Percentiles rank a stretch among this genome's conserved stretches.
Conservation (phyloP, 2,797 vertebrate species). For the Bothrops alternatus region DNA sequence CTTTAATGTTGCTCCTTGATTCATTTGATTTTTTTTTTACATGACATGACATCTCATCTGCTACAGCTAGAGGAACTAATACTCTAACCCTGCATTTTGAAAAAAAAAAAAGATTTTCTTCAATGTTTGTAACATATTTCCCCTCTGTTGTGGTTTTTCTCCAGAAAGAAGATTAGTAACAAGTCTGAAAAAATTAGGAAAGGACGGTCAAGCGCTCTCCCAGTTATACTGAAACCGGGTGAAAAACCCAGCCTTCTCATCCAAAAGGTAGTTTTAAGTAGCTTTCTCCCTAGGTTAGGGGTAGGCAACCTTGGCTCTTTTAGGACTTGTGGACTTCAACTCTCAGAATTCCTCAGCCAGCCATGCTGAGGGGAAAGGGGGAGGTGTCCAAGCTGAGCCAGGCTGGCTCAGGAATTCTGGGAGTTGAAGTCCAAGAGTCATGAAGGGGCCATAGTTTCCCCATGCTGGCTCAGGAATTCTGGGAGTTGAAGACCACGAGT, state of each 20-base stretch:
- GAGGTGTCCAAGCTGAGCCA: no score
- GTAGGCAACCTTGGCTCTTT: no score
- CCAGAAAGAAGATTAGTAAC: slow-evolving; percentile 16
- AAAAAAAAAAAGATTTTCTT: background rate
- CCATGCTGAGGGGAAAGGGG: no score
- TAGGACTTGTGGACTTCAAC: no score
- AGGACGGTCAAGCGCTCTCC: slow-evolving; percentile 8
- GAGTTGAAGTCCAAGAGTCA: no score
- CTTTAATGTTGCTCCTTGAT: background rate
- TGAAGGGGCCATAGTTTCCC: no score
- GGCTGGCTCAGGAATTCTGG: no score
- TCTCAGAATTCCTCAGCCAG: no score
- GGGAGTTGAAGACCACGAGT: no score
- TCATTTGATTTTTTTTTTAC: background rate
- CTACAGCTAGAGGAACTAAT: background rate
- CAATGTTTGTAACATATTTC: background rate
- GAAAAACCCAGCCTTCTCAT: slow-evolving; percentile 7
- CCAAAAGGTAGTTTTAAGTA: background rate
- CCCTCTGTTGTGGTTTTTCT: background rate
- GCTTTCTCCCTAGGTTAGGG: background rate
- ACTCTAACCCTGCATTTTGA: background rate
- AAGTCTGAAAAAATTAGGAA: slow-evolving; percentile 14
- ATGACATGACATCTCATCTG: background rate
- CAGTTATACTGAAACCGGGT: background rate
- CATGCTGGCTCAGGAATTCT: no score